Conservation (phyloP, 2,797 vertebrate genomes). For the Xenentodon cancila region DNA sequence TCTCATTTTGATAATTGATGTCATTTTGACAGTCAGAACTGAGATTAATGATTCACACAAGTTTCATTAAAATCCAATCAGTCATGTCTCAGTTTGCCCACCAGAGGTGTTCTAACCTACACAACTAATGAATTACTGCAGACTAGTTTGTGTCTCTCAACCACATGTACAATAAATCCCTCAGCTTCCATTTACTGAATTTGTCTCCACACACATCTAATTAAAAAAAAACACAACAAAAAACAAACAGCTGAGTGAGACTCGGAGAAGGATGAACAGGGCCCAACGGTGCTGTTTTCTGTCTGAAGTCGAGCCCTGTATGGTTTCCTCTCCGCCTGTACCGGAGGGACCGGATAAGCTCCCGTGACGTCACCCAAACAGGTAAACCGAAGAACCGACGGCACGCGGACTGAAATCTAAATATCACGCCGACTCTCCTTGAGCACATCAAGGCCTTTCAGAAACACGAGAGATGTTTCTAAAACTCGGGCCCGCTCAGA, state of each 20-base stretch:
- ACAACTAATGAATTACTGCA: slow-evolving; percentile 30
- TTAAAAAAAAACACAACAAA: no score
- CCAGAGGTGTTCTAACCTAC: slow-evolving; percentile 18
- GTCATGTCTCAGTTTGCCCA: slow-evolving; percentile 43
- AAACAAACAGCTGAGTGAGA: no score
- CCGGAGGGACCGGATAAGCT: no score
- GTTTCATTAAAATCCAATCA: slow-evolving; percentile 64
- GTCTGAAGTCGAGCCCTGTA: no score
- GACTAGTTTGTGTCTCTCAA: background rate
- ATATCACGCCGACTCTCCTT: no score
- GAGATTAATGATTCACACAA: slow-evolving; percentile 37
- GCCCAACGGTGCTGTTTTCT: no score
- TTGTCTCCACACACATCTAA: no score
- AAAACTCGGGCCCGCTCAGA: slow-evolving; percentile 3
- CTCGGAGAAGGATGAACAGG: no score
- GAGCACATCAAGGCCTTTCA: background rate
- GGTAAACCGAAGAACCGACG: no score
- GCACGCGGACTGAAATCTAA: no score
- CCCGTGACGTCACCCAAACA: no score
- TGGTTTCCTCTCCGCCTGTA: no score
- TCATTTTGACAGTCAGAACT: slow-evolving; percentile 29
- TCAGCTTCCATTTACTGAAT: background rate
- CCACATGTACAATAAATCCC: slow-evolving; percentile 8
- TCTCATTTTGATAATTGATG: slow-evolving; percentile 18
- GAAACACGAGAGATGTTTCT: background rate